Percentiles rank a stretch among this genome's conserved stretches.
Evolutionary conservation across 1,140 invertebrate genomes (phyloP).

Genomic region (Belonocnema kinseyi): DNA sequence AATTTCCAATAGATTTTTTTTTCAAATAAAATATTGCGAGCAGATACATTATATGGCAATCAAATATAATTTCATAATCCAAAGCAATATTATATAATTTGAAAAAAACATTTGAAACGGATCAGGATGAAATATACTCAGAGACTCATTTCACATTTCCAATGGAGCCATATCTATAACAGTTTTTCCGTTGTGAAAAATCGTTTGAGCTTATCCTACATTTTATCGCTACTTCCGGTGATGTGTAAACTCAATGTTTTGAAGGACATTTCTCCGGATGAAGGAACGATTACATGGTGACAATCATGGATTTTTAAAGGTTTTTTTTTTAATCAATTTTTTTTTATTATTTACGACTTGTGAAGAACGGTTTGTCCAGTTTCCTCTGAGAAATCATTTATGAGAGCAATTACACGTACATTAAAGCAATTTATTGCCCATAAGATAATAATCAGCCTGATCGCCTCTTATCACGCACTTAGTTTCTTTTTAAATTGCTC

Average conservation of each 20-base stretch:
- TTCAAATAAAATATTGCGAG: too few species aligned
- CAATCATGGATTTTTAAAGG: conserved; percentile 25
- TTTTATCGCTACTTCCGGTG: conserved; percentile 11
- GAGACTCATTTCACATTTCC: background rate
- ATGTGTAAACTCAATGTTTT: conserved; percentile 6
- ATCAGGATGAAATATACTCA: background rate
- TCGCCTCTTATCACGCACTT: conserved; percentile 47
- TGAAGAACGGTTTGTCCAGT: background rate
- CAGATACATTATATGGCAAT: background rate
- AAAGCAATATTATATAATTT: background rate
- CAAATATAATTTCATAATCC: background rate
- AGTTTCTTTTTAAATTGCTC: conserved; percentile 50
- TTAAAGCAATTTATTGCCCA: conserved; percentile 55
- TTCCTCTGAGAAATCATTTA: background rate
- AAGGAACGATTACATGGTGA: conserved; percentile 16
- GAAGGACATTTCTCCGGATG: background rate
- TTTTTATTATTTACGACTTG: conserved; percentile 9
- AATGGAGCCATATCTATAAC: background rate
- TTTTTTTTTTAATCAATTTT: background rate
- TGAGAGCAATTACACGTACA: conserved; percentile 52
- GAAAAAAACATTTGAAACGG: background rate
- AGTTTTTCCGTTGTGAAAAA: background rate
- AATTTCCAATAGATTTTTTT: too few species aligned
- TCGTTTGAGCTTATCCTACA: background rate
- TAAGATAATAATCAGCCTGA: conserved; percentile 53